A percentile compares a stretch with the other conserved stretches of the same genome.
phyloP scores from a whole-genome alignment of 2,113 vertebrate genomes.

The Suncus etruscus region DNA sequence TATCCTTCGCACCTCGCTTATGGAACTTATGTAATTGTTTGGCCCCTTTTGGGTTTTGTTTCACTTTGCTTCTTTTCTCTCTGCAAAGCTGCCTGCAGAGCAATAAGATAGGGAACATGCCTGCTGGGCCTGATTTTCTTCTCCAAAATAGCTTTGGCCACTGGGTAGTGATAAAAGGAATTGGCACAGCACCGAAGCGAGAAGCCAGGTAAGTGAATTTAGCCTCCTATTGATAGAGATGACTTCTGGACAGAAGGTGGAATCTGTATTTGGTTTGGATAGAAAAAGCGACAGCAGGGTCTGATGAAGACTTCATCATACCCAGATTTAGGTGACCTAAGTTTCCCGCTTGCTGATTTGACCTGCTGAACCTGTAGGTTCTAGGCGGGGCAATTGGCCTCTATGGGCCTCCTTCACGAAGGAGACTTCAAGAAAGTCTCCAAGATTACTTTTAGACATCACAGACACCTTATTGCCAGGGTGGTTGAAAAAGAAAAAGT shows the following conservation, averaged over 20 bases:
- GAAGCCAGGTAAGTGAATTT: conserved; percentile 74
- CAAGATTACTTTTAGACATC: background rate
- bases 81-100: conserved; percentile 81
- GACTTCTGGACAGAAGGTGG: conserved; percentile 45
- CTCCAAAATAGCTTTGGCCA: conserved; percentile 71
- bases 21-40: conserved; percentile 83
- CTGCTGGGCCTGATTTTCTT: conserved; percentile 82
- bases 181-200: conserved; percentile 73
- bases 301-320: background rate
- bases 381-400: background rate
- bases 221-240: conserved; percentile 58
- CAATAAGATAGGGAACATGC: conserved; percentile 77
- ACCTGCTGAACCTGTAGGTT: background rate
- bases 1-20: conserved; percentile 82
- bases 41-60: conserved; percentile 77
- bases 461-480: background rate
- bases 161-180: conserved; percentile 80
- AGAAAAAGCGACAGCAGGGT: background rate
- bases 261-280: conserved; percentile 50
- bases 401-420: background rate
- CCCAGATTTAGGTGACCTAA: background rate
- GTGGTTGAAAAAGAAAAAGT: background rate
- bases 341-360: background rate
- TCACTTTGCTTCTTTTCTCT: conserved; percentile 77
- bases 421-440: background rate